phyloP scores from a whole-genome alignment of 2,888 invertebrate species.

The Notodonta ziczac region DNA sequence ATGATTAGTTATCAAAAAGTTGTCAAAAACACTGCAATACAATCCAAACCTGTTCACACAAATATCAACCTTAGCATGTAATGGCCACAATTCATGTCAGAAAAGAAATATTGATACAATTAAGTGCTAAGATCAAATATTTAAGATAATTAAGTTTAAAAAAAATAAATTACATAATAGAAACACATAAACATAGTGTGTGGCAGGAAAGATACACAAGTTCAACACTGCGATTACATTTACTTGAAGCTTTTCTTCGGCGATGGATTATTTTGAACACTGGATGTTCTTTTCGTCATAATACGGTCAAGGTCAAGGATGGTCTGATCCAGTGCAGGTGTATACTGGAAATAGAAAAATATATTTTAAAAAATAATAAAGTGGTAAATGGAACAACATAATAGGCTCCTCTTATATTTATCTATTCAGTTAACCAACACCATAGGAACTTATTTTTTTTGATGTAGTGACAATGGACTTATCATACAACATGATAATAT shows the following conservation, averaged over 20 bases:
- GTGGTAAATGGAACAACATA: too few species aligned
- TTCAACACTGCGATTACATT: slow-evolving; percentile 59
- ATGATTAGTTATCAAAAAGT: slow-evolving; percentile 58
- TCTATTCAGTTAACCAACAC: too few species aligned
- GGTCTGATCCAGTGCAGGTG: slow-evolving; percentile 70
- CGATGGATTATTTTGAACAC: slow-evolving; percentile 60
- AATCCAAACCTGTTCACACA: slow-evolving; percentile 56
- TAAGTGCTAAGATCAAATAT: slow-evolving; percentile 70
- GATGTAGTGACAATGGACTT: too few species aligned
- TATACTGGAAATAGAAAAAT: slow-evolving; percentile 69
- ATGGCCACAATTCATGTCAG: slow-evolving; percentile 3
- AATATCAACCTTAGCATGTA: slow-evolving; percentile 69
- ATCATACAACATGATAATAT: too few species aligned
- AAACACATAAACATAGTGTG: slow-evolving; percentile 52
- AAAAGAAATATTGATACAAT: neutral
- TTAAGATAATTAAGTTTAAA: slow-evolving; percentile 49
- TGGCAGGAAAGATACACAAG: slow-evolving; percentile 58
- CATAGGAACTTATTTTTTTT: too few species aligned
- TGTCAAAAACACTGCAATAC: slow-evolving; percentile 76
- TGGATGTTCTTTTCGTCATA: slow-evolving; percentile 53
- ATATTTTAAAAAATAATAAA: too few species aligned
- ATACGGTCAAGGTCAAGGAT: slow-evolving; percentile 60
- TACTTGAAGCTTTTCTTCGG: slow-evolving; percentile 63
- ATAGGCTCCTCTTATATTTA: too few species aligned
- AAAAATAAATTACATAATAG: slow-evolving; percentile 46